Percentiles rank a stretch among this genome's conserved stretches.
Conservation (phyloP, 1,140 invertebrate species). For the Dendrolimus punctatus region DNA sequence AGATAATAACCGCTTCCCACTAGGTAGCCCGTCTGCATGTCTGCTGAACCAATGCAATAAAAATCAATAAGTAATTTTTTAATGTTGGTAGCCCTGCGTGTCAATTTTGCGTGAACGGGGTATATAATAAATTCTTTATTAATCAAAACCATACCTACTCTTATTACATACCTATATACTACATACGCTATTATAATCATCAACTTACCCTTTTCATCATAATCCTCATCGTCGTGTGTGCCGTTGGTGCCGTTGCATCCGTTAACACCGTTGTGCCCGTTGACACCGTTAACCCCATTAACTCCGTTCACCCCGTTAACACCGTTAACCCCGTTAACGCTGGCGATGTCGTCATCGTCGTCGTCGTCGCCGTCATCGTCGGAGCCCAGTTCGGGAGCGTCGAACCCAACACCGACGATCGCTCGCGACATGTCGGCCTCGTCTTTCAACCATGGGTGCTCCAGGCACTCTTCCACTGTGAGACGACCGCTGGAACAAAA, state of each 20-base stretch:
- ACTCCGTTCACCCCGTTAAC: slow-evolving; percentile 18
- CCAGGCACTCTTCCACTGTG: slow-evolving; percentile 75
- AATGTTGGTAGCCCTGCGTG: no score
- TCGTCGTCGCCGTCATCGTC: slow-evolving; percentile 36
- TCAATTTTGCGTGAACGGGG: no score
- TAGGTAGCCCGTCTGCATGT: no score
- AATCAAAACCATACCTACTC: no score
- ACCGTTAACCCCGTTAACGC: slow-evolving; percentile 21
- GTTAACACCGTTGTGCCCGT: slow-evolving; percentile 18
- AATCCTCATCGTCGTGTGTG: slow-evolving; percentile 43
- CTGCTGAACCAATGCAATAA: no score
- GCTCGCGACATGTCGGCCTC: slow-evolving; percentile 47
- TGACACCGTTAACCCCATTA: slow-evolving; percentile 19
- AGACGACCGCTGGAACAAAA: slow-evolving; percentile 71
- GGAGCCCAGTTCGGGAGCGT: slow-evolving; percentile 34
- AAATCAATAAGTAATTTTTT: no score
- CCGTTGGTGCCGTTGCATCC: slow-evolving; percentile 17
- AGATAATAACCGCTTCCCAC: no score
- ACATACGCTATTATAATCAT: not conserved
- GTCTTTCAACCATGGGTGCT: slow-evolving; percentile 75
- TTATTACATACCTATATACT: not conserved
- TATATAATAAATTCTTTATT: no score
- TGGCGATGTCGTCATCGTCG: slow-evolving; percentile 17
- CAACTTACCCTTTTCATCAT: not conserved
- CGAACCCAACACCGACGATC: slow-evolving; percentile 46